Evolutionary conservation across 2,797 vertebrate genomes (phyloP).

Genomic region (Pseudopleuronectes americanus): DNA sequence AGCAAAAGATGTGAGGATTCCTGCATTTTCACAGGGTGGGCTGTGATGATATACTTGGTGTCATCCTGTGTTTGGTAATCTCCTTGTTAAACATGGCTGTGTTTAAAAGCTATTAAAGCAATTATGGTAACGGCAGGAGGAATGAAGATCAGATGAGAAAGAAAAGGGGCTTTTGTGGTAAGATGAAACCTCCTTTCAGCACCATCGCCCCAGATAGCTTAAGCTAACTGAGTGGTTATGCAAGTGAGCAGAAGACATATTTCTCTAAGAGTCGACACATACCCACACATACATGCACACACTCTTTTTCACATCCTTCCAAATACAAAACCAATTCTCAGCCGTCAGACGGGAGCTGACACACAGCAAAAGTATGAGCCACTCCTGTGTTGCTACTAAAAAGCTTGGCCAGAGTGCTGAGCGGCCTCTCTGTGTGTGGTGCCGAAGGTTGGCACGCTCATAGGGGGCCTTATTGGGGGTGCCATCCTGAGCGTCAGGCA

Average conservation of each 20-base stretch:
- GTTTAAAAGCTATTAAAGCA: constrained; percentile 74
- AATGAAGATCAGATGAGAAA: constrained; percentile 37
- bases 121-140: constrained; percentile 68
- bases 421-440: constrained; percentile 74
- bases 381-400: constrained; percentile 60
- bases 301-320: constrained; percentile 48
- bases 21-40: constrained; percentile 20
- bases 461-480: constrained; percentile 70
- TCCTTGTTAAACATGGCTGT: constrained; percentile 58
- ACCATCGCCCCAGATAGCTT: constrained; percentile 59
- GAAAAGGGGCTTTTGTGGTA: constrained; percentile 56
- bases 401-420: constrained; percentile 61
- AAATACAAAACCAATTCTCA: constrained; percentile 57
- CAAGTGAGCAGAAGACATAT: constrained; percentile 53
- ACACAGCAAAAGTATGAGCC: constrained; percentile 66
- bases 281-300: constrained; percentile 26
- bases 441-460: constrained; percentile 73
- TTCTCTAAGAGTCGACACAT: constrained; percentile 25
- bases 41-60: constrained; percentile 39
- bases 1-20: constrained; percentile 17
- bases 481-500: constrained; percentile 76
- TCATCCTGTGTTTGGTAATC: constrained; percentile 55
- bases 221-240: constrained; percentile 65
- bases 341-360: constrained; percentile 59
- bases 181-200: constrained; percentile 68